Percentiles rank a stretch among this genome's conserved stretches.
phyloP scores from a whole-genome alignment of 2,797 vertebrate genomes.

The Eulemur coronatus region DNA sequence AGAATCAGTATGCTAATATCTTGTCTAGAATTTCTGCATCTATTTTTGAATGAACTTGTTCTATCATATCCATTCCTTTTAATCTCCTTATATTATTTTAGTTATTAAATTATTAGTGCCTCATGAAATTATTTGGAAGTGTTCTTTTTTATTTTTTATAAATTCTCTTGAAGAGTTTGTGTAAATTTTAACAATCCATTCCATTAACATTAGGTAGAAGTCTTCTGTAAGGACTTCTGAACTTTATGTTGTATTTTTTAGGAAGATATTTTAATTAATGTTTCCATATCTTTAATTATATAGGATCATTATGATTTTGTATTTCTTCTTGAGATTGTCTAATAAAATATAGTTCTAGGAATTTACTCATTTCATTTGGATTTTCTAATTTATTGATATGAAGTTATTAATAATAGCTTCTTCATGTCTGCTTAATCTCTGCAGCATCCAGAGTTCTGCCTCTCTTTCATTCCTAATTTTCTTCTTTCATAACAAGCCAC shows the following conservation, averaged over 20 bases:
- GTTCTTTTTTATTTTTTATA: not conserved
- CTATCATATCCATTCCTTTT: not conserved
- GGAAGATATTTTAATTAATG: not conserved
- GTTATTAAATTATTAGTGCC: not conserved
- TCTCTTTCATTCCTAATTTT: not conserved
- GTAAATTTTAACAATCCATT: not conserved
- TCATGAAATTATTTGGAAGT: not conserved
- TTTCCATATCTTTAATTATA: not conserved
- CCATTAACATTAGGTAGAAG: not conserved
- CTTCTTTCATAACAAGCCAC: not conserved
- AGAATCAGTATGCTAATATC: not conserved
- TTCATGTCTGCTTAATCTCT: not conserved
- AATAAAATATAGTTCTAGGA: not conserved
- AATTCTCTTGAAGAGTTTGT: not conserved
- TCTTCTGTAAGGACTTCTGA: not conserved
- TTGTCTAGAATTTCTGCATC: not conserved
- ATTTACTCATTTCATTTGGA: not conserved
- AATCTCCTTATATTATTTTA: not conserved
- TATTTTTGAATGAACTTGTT: not conserved
- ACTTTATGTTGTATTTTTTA: not conserved
- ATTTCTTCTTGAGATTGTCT: not conserved
- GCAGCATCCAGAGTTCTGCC: not conserved
- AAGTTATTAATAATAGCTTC: not conserved
- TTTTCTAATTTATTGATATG: not conserved
- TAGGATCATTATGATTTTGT: not conserved